Percentiles rank a stretch among this genome's conserved stretches.
Evolutionary conservation across 2,888 invertebrate genomes (phyloP).

Genomic region (Noctua comes): DNA sequence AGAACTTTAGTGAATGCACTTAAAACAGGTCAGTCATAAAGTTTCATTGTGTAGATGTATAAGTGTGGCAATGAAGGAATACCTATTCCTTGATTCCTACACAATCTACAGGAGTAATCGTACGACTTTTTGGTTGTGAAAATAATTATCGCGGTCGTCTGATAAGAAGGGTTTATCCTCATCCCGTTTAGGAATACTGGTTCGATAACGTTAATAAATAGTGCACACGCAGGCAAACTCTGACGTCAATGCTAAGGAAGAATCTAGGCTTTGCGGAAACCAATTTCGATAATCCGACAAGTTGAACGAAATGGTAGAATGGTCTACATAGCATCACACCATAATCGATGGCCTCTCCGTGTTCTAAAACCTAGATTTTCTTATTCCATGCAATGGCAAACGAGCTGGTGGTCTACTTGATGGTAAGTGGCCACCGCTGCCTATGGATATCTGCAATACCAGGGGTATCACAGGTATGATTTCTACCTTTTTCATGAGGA

Average conservation of each 20-base stretch:
- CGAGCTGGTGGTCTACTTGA: not conserved
- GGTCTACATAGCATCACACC: not conserved
- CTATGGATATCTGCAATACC: not conserved
- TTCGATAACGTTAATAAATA: slow-evolving; percentile 3
- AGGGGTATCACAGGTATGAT: not conserved
- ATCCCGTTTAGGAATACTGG: not conserved
- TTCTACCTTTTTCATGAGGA: not conserved
- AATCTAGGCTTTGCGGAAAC: not conserved
- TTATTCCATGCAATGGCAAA: not conserved
- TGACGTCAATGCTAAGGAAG: slow-evolving; percentile 1
- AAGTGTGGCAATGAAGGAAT: not conserved
- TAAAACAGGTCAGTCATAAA: not conserved
- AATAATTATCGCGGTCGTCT: not conserved
- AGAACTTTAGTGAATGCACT: not conserved
- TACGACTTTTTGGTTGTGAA: not conserved
- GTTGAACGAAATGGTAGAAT: not conserved
- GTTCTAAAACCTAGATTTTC: not conserved
- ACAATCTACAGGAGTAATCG: not conserved
- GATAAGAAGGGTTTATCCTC: slow-evolving; percentile 23
- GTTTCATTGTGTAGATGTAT: not conserved
- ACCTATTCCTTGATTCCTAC: not conserved
- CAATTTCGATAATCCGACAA: not conserved
- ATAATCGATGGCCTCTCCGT: not conserved
- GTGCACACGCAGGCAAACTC: not conserved
- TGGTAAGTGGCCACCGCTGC: not conserved